phyloP scores from a whole-genome alignment of 2,888 invertebrate species.

The Agrotis puta region DNA sequence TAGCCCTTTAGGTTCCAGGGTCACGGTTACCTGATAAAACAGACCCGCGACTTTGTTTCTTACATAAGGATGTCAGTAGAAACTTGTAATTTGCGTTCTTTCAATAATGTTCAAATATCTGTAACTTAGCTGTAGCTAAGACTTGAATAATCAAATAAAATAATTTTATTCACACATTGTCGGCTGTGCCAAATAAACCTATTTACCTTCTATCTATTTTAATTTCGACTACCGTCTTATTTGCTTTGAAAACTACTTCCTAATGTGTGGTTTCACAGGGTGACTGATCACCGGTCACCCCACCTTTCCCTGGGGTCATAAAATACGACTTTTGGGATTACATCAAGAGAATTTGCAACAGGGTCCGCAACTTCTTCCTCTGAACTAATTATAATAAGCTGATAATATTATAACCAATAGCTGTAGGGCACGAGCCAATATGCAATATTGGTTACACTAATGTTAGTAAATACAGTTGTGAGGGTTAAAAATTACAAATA shows the following conservation, averaged over 20 bases:
- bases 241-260: not conserved
- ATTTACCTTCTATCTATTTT: not conserved
- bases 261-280: conserved; percentile 19
- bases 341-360: conserved; percentile 31
- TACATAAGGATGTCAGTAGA: too few relatives aligned
- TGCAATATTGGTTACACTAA: not conserved
- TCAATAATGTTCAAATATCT: too few relatives aligned
- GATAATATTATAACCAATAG: conserved; percentile 20
- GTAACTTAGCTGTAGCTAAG: too few relatives aligned
- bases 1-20: too few relatives aligned
- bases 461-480: not conserved
- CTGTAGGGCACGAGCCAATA: not conserved
- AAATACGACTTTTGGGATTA: conserved; percentile 18
- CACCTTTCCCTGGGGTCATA: conserved; percentile 18
- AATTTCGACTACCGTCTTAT: not conserved
- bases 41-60: too few relatives aligned
- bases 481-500: not conserved
- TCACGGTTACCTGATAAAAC: too few relatives aligned
- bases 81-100: too few relatives aligned
- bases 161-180: too few relatives aligned
- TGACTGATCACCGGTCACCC: conserved; percentile 22
- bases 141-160: too few relatives aligned
- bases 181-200: too few relatives aligned
- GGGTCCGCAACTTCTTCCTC: not conserved
- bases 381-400: conserved; percentile 39